Base-by-base conservation (phyloP, 2,888 invertebrate species). In the Scaptomyza caliginosa region DNA sequence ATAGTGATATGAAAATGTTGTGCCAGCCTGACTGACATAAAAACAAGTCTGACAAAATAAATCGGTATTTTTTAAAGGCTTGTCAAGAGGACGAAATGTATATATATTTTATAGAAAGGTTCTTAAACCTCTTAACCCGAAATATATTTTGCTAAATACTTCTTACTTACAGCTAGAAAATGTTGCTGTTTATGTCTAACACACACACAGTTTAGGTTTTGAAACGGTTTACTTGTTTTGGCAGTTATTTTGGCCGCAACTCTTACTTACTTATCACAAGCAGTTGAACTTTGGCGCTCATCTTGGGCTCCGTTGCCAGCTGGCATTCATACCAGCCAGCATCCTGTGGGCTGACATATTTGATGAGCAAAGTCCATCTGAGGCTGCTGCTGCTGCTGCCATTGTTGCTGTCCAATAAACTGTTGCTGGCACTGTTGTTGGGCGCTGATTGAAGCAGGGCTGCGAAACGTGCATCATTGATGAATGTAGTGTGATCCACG, bases 321-420 rank as follows among this genome's bases (percentile, higher is more conserved):
- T 97, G 97, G 92, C 97, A 97, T 93, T 97, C 97, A 92, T 97
- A 97, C 91, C 96, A 94, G 77, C 97, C 97, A 72, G 96, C 96
- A 92, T 97, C 97, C 74, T 95, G 93, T 72, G 95, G 94, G 91
- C 96, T 96, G 76, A 96, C 96, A 92, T 96, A 97, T 92, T 96
- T 97, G 86, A 96, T 95, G 93, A 97, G 96, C 74, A 98, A 92
- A 11, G 96, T 97, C 97, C 97, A 97, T 48, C 88, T 88, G 75
- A 96, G 96, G 54, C 95, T 94, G 78, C 95, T 94, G 26, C 75
- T 30, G 13, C n/a, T 46, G 28, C 23, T 16, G 10, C 4, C n/a
- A 16, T 7, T 48, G 24, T 4, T 48, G 34, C 1, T 48, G 11
- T 96, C 95, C 94, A 70, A 8, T 1, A 38, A 19, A 5, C 19